phyloP scores from a whole-genome alignment of 2,113 vertebrate species.

The Xiphias gladius region DNA sequence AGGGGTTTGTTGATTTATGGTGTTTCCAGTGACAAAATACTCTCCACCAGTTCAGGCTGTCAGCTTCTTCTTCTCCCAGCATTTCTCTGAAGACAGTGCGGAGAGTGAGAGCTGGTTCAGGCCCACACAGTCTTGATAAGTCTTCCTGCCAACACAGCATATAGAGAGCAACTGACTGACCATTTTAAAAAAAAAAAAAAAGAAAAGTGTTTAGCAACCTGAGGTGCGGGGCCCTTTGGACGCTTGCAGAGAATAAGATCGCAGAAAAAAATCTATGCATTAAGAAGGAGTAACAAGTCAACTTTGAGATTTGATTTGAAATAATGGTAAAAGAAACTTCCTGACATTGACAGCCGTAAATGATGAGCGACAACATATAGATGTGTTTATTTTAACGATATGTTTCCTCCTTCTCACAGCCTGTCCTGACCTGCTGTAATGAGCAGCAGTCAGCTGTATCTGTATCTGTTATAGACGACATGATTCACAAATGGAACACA shows the following conservation, averaged over 20 bases:
- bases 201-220: neutral
- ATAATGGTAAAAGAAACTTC: neutral
- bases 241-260: no score
- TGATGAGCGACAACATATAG: conserved; percentile 7
- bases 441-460: conserved; percentile 42
- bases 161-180: neutral
- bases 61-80: conserved; percentile 15
- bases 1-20: neutral
- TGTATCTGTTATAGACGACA: neutral
- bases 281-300: neutral
- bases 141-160: conserved; percentile 15
- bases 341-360: conserved; percentile 27
- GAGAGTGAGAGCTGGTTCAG: conserved; percentile 16
- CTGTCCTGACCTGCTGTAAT: conserved; percentile 50
- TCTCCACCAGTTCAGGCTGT: conserved; percentile 24
- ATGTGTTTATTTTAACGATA: conserved; percentile 38
- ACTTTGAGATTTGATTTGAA: conserved; percentile 4
- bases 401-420: conserved; percentile 19
- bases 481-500: conserved; percentile 18
- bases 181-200: conserved; percentile 9
- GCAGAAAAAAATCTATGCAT: neutral
- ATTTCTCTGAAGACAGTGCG: neutral
- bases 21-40: neutral
- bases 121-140: neutral
- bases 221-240: neutral